Percentiles rank a stretch among this genome's conserved stretches.
phyloP scores from a whole-genome alignment of 2,113 vertebrate genomes.

The Bufo bufo region DNA sequence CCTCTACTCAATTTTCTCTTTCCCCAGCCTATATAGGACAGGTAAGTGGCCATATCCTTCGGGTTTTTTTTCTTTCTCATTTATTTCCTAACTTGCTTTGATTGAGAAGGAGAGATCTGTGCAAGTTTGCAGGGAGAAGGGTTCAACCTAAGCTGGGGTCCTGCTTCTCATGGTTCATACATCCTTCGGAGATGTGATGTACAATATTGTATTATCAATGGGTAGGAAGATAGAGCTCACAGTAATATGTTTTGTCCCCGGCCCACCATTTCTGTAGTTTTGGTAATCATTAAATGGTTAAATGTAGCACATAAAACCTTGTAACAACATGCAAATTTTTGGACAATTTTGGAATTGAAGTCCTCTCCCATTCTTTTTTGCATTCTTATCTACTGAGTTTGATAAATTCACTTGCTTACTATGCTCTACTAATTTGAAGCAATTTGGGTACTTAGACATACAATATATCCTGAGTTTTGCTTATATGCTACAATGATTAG shows the following conservation, averaged over 20 bases:
- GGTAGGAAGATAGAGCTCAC: not conserved
- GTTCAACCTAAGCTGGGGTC: too few relatives aligned
- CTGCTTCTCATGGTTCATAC: not conserved
- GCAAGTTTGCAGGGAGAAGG: too few relatives aligned
- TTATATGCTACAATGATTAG: constrained; percentile 29
- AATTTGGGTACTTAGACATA: not conserved
- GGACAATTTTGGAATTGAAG: not conserved
- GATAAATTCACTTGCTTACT: not conserved
- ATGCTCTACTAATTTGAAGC: constrained; percentile 5
- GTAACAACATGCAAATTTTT: not conserved
- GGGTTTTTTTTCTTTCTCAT: not conserved
- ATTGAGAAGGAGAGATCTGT: not conserved
- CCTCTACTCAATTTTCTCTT: too few relatives aligned
- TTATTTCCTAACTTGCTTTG: not conserved
- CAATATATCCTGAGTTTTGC: constrained; percentile 11
- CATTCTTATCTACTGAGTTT: not conserved
- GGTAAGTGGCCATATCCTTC: too few relatives aligned
- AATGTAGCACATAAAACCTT: not conserved
- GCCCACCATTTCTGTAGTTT: not conserved
- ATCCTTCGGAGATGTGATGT: not conserved
- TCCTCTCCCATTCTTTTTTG: not conserved
- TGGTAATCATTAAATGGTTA: not conserved
- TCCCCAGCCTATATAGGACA: too few relatives aligned
- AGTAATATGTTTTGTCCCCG: not conserved
- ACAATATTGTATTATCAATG: not conserved